phyloP scores from a whole-genome alignment of 2,113 vertebrate species.

The Ceratotherium simum region DNA sequence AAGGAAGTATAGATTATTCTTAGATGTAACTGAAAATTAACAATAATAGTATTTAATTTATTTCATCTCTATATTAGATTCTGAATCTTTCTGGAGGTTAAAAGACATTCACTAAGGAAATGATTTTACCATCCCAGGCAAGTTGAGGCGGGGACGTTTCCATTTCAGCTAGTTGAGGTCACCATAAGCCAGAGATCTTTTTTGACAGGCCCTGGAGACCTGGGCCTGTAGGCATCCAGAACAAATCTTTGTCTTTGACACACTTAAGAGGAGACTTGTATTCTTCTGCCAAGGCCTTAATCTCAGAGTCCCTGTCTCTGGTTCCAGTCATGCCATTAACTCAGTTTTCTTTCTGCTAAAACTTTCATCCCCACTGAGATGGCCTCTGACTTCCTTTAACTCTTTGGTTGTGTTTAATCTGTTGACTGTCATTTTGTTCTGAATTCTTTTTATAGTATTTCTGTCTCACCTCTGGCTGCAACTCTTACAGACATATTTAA shows the following conservation, averaged over 20 bases:
- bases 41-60: not conserved
- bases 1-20: conserved; percentile 18
- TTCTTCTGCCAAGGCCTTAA: not conserved
- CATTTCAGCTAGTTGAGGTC: not conserved
- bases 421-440: not conserved
- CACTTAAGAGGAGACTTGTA: not conserved
- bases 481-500: not conserved
- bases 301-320: not conserved
- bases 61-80: conserved; percentile 27
- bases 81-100: not conserved
- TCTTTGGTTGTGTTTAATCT: not conserved
- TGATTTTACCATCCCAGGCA: not conserved
- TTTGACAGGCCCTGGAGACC: not conserved
- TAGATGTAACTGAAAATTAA: not conserved
- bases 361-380: not conserved
- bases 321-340: not conserved
- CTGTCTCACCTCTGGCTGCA: not conserved
- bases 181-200: not conserved
- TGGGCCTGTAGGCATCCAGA: not conserved
- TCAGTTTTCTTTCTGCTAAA: conserved; percentile 1
- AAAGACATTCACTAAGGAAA: not conserved
- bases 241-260: not conserved
- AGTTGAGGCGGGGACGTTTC: not conserved
- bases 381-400: not conserved
- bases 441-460: not conserved